Evolutionary conservation across 2,797 vertebrate genomes (phyloP), one percentile per base, ranked within the genome.

Genomic region (Thaleichthys pacificus): DNA sequence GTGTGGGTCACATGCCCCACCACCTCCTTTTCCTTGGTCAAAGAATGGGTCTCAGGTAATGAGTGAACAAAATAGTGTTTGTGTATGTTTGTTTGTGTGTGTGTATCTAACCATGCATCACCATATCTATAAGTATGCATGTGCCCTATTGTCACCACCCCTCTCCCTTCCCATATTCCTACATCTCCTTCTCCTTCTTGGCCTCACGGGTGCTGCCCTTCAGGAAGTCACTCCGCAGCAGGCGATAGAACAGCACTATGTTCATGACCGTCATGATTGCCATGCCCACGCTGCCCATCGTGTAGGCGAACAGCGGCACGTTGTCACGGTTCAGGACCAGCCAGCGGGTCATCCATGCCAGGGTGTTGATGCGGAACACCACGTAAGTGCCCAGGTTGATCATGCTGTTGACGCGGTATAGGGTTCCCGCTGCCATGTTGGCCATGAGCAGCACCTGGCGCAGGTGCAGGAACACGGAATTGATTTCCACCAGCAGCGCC

Each of bases 321-420:
- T 89, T 94, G n/a, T 93, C 93, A 6, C 94, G 89, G 70, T 97
- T 96, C 58, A 89, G 83, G 81, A 96, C 91, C 82, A 98, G 91
- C 96, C 96, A 98, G 78, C 90, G 94, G 15, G 92, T 94, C 96
- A 98, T 97, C 96, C 96, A 99, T 77, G 95, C 95, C 86, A 99
- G 89, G 0, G 96, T 97, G 83, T 93, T 89, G 70, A 99, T 96
- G 83, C 95, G 93, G 75, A 99, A 99, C 77, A 96, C 90, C 83
- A 94, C 88, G 4, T 97, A 96, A 0, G 96, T 97, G 81, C 94
- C 94, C 85, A 99, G 88, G 85, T 96, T 96, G 77, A 95, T 11
- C 57, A 97, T 89, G 90, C 95, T 96, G 93, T 95, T 95, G 82
- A 98, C 72, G 0, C 93, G 93, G 91, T 96, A 97, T 72, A 86